A percentile compares a stretch with the other conserved stretches of the same genome.
Conservation (phyloP, 2,888 invertebrate genomes). For the Archaeoteleia sp. region DNA sequence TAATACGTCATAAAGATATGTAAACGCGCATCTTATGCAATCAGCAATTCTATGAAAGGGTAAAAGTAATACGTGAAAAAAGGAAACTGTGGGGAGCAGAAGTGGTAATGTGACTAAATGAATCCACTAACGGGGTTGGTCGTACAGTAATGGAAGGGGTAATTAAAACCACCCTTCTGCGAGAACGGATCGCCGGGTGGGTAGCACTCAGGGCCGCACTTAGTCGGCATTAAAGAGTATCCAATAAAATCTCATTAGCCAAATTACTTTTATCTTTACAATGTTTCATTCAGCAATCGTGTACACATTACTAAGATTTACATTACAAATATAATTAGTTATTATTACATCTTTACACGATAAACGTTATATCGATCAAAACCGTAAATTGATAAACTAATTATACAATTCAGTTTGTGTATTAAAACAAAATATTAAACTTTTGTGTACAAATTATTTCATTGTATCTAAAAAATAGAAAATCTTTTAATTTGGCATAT, state of each 20-base stretch:
- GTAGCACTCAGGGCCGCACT: slow-evolving; percentile 51
- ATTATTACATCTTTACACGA: slow-evolving; percentile 4
- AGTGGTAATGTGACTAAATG: slow-evolving; percentile 73
- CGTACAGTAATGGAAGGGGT: slow-evolving; percentile 71
- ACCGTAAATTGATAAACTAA: too few species aligned
- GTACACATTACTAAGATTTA: slow-evolving; percentile 4
- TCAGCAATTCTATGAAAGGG: slow-evolving; percentile 34
- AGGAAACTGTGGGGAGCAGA: slow-evolving; percentile 37
- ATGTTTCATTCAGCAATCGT: slow-evolving; percentile 15
- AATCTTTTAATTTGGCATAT: too few species aligned
- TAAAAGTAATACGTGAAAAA: slow-evolving; percentile 39
- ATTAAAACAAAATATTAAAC: too few species aligned
- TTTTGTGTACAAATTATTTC: too few species aligned
- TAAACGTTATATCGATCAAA: too few species aligned
- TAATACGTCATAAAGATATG: slow-evolving; percentile 5
- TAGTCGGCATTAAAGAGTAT: slow-evolving; percentile 42
- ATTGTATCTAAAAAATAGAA: too few species aligned
- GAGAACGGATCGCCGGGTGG: slow-evolving; percentile 56
- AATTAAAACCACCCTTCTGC: slow-evolving; percentile 70
- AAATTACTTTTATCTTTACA: slow-evolving; percentile 39
- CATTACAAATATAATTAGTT: slow-evolving; percentile 7
- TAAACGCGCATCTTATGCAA: slow-evolving; percentile 21
- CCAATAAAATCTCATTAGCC: slow-evolving; percentile 47
- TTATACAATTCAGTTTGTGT: too few species aligned
- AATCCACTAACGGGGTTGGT: slow-evolving; percentile 73